These are phyloP conservation scores for Ptycholaimellus sp. DNA, from an alignment of 2,888 invertebrate species.

Conservation along the genomic window DNA sequence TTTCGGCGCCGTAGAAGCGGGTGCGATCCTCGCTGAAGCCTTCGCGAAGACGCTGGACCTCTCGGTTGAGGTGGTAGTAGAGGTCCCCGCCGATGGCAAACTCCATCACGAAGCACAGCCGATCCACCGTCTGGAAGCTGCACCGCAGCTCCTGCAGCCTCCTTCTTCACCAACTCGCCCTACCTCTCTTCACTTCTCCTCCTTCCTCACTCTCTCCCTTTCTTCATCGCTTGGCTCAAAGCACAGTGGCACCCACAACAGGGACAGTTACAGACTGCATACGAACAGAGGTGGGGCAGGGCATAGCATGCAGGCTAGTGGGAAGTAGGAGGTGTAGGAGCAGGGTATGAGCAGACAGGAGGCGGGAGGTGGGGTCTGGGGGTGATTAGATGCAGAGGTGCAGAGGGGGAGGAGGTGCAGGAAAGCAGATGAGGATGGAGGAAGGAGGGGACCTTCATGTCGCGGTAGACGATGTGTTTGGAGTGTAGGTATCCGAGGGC, in stretches of 20 bases:
- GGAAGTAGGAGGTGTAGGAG: too few species aligned
- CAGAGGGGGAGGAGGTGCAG: too few species aligned
- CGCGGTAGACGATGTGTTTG: conserved; percentile 80
- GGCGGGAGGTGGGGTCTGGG: too few species aligned
- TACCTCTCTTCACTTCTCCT: conserved; percentile 4
- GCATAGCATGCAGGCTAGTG: too few species aligned
- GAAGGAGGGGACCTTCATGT: conserved; percentile 65
- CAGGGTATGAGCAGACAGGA: too few species aligned
- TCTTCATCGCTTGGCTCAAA: conserved; percentile 1
- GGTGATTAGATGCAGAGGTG: too few species aligned
- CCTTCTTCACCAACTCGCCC: not conserved
- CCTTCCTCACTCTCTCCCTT: conserved; percentile 3
- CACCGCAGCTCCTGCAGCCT: conserved; percentile 62
- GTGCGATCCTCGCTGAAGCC: conserved; percentile 51
- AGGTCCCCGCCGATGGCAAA: conserved; percentile 90
- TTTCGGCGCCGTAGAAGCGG: conserved; percentile 89
- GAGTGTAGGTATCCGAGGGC: conserved; percentile 71
- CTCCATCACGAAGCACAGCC: conserved; percentile 95
- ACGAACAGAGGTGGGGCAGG: too few species aligned
- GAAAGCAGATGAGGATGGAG: too few species aligned
- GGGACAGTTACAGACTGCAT: too few species aligned
- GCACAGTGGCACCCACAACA: not conserved
- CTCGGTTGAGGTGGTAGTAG: conserved; percentile 59
- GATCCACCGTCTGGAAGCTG: conserved; percentile 87
- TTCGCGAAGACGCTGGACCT: conserved; percentile 16